phyloP scores from a whole-genome alignment of 2,797 vertebrate species.

The Leptoclinus maculatus region DNA sequence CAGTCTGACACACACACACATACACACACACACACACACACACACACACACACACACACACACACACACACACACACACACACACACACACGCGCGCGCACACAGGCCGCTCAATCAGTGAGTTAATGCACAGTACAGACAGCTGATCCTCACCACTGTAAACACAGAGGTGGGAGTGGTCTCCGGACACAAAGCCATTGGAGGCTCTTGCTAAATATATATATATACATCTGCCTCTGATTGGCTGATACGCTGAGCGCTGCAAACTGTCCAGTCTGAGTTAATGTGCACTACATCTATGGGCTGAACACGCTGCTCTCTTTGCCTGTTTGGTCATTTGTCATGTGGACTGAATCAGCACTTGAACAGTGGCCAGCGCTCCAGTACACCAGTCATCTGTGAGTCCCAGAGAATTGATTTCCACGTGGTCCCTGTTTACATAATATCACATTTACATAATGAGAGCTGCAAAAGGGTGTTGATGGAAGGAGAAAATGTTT shows the following conservation, averaged over 20 bases:
- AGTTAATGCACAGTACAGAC: constrained; percentile 34
- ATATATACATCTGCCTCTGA: constrained; percentile 20
- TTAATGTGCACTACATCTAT: constrained; percentile 47
- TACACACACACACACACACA: constrained; percentile 28
- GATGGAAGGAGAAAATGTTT: constrained; percentile 23
- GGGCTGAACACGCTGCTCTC: constrained; percentile 58
- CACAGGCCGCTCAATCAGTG: constrained; percentile 40
- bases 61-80: constrained; percentile 20
- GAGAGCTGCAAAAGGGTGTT: background rate
- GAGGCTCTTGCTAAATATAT: constrained; percentile 38
- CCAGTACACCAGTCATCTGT: constrained; percentile 54
- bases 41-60: constrained; percentile 22
- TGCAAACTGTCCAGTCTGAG: constrained; percentile 16
- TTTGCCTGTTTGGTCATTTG: constrained; percentile 46
- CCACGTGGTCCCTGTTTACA: constrained; percentile 57
- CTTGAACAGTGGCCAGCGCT: constrained; percentile 63
- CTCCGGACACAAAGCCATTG: constrained; percentile 21
- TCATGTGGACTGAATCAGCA: constrained; percentile 68
- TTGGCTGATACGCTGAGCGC: constrained; percentile 18
- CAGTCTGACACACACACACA: constrained; percentile 28
- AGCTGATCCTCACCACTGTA: constrained; percentile 66
- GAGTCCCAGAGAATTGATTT: constrained; percentile 47
- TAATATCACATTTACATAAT: constrained; percentile 27
- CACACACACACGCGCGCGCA: constrained; percentile 26
- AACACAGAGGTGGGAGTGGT: constrained; percentile 55